Percentiles rank a stretch among this genome's conserved stretches.
Evolutionary conservation across 2,888 invertebrate genomes (phyloP).

Genomic region (Drosophila yooni): DNA sequence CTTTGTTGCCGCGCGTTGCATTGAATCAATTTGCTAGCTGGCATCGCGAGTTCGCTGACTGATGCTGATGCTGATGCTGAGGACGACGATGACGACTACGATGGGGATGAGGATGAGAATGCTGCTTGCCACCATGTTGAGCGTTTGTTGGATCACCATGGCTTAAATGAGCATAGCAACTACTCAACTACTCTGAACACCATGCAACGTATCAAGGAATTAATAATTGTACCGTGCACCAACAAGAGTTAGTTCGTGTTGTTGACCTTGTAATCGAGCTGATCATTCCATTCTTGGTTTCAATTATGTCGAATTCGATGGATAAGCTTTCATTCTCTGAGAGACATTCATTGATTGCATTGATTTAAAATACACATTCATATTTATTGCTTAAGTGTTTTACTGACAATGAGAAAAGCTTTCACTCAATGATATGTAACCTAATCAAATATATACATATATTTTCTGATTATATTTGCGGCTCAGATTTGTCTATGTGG

Average conservation of each 20-base stretch:
- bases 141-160: conserved; percentile 9
- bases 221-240: not conserved
- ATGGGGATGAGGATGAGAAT: not conserved
- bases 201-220: conserved; percentile 13
- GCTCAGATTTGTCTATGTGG: not conserved
- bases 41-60: conserved; percentile 49
- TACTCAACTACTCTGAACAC: conserved; percentile 4
- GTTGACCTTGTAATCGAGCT: not conserved
- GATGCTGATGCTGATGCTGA: conserved; percentile 39
- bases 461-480: not conserved
- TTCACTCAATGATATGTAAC: not conserved
- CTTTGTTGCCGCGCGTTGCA: conserved; percentile 60
- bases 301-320: not conserved
- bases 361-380: not conserved
- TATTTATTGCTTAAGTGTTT: not conserved
- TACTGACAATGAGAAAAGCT: not conserved
- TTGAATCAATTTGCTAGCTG: conserved; percentile 60
- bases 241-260: not conserved
- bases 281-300: not conserved
- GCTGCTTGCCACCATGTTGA: conserved; percentile 5
- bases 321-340: not conserved
- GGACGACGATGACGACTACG: conserved; percentile 6
- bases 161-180: conserved; percentile 28
- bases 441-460: not conserved
- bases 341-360: not conserved